A percentile compares a stretch with the other conserved stretches of the same genome.
phyloP scores from a whole-genome alignment of 2,797 vertebrate species.

The Hippocampus kuda region DNA sequence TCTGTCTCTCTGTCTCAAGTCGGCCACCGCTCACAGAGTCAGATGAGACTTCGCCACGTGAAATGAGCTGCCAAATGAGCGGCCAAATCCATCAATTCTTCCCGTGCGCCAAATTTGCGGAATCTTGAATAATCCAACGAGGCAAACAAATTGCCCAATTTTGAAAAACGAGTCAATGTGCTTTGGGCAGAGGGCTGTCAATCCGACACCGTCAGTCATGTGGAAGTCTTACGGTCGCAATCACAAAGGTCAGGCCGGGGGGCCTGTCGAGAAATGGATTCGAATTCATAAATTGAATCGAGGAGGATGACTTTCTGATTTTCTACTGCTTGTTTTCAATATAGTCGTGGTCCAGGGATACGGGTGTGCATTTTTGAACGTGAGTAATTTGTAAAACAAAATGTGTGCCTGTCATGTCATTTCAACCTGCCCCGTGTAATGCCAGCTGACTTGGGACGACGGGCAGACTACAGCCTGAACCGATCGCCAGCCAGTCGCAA shows the following conservation, averaged over 20 bases:
- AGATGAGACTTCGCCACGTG: slow-evolving; percentile 44
- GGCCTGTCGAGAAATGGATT: not conserved
- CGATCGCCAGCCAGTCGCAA: no score
- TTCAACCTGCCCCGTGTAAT: no score
- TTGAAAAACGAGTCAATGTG: not conserved
- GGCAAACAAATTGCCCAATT: not conserved
- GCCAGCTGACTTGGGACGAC: no score
- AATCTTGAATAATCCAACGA: slow-evolving; percentile 16
- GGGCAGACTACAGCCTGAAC: no score
- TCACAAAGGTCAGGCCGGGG: not conserved
- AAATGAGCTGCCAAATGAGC: slow-evolving; percentile 50
- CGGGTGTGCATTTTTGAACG: not conserved
- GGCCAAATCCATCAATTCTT: slow-evolving; percentile 49
- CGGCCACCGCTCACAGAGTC: slow-evolving; percentile 49
- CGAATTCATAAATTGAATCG: not conserved
- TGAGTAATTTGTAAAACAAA: not conserved
- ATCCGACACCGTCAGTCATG: slow-evolving; percentile 26
- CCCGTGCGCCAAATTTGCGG: slow-evolving; percentile 43
- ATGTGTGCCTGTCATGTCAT: not conserved
- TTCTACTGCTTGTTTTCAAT: not conserved
- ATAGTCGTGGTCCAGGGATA: not conserved
- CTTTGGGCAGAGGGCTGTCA: slow-evolving; percentile 10
- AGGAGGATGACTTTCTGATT: not conserved
- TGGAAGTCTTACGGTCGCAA: slow-evolving; percentile 19
- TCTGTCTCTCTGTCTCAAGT: slow-evolving; percentile 39